Percentiles rank a stretch among this genome's conserved stretches.
phyloP scores from a whole-genome alignment of 1,140 invertebrate genomes.

The Drosophila repleta region DNA sequence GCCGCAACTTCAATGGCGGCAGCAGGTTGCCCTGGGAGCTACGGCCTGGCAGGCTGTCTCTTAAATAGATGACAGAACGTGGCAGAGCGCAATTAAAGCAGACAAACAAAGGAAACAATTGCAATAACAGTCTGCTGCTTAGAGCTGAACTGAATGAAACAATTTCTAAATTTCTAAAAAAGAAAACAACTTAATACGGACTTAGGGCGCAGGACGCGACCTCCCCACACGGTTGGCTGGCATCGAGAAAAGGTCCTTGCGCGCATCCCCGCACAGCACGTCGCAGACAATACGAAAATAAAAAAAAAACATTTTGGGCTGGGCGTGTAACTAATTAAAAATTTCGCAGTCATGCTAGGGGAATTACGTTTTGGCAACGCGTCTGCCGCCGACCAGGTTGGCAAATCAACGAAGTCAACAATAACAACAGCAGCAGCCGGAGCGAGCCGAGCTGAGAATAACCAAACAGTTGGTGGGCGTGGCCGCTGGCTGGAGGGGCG shows the following conservation, averaged over 20 bases:
- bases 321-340: slow-evolving; percentile 73
- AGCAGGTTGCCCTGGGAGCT: slow-evolving; percentile 48
- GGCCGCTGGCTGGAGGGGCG: not conserved
- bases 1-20: slow-evolving; percentile 2
- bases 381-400: slow-evolving; percentile 54
- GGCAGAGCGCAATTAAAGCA: slow-evolving; percentile 68
- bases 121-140: slow-evolving; percentile 48
- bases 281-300: slow-evolving; percentile 11
- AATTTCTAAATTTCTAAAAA: slow-evolving; percentile 67
- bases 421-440: slow-evolving; percentile 14
- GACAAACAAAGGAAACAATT: slow-evolving; percentile 76
- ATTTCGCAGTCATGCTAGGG: slow-evolving; percentile 75
- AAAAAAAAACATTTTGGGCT: not conserved
- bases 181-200: slow-evolving; percentile 69
- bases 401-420: slow-evolving; percentile 66
- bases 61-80: slow-evolving; percentile 2
- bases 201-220: slow-evolving; percentile 21
- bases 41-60: slow-evolving; percentile 28
- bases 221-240: slow-evolving; percentile 25
- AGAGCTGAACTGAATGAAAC: slow-evolving; percentile 38
- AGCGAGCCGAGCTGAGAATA: slow-evolving; percentile 26
- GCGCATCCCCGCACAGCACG: not conserved
- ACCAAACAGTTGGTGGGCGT: slow-evolving; percentile 25
- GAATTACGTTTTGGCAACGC: slow-evolving; percentile 69
- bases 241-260: slow-evolving; percentile 24